Base-by-base conservation (phyloP, 2,113 vertebrate genomes). In the Pao palembangensis region DNA sequence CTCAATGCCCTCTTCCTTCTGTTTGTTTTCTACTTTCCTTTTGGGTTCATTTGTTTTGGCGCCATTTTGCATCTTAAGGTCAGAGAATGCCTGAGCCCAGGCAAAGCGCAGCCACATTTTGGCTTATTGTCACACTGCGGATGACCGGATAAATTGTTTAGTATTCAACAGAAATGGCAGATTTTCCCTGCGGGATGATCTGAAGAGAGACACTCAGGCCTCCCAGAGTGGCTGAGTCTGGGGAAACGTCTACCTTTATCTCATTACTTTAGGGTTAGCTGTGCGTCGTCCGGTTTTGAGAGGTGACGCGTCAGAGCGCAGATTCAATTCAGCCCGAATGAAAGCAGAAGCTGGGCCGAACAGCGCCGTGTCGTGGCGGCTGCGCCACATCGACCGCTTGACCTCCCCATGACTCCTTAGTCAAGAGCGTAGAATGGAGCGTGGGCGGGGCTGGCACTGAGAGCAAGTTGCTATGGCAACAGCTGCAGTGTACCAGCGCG, bases 321-420 rank as follows among this genome's bases (percentile, higher is more conserved):
- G 38, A 69, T 75, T 67, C 56, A 58, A 4, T 23, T 23, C 21
- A 3, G 21, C 21, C 21, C 21, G 21, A 3, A 2, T 28, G 25
- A 28, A 28, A 6, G 25, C 25, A 7, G 25, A 7, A 10, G 31
- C 56, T 56, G 72, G 75, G 42, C 20, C 18, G 47, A 38, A 87
- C 86, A 87, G 88, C 82, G 85, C 85, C 85, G 58, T 76, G 73
- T 70, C 38, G 80, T 64, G 76, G 83, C 66, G 62, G 75, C 66
- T 50, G 78, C 52, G 44, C 63, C 31, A 49, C 64, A 61, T 65
- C 51, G 81, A 74, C 85, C 76, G 75, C 67, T 57, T 91, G 90
- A 92, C 91, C 91, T 92, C 91, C 85, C 70, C 62, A 78, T 91
- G 90, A 92, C 91, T 90, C 88, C 88, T 84, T 77, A 64, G 57